Evolutionary conservation across 2,113 vertebrate species (phyloP), one percentile per base, ranked within the genome.

Genomic region (Sinosuthora webbiana): DNA sequence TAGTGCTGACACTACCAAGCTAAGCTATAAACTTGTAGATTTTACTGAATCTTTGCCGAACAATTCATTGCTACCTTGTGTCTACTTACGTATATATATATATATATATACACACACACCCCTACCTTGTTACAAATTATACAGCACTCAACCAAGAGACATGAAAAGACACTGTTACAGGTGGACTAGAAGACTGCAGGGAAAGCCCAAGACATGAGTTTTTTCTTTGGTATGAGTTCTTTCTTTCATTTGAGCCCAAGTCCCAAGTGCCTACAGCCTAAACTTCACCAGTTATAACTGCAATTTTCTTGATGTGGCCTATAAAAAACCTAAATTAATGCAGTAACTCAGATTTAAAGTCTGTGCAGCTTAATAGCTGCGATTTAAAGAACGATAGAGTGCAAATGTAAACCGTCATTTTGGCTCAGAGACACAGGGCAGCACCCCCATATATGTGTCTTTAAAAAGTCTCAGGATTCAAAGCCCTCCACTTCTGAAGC

Each of bases 371-470:
- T 2, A 15, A 8, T 8, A 23, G 1, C 19, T 56, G 1, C 8
- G 5, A 28, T 10, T 70, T 0, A 39, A 33, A 47, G 6, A 44
- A 21, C 16, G 35, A 15, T 15, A 35, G 5, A 15, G 30, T 11
- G 8, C 6, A 50, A 65, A 50, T 1, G 15, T 8, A 59, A 10
- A 35, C 19, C 18, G 13, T 18, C 22, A 27, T 25, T 62, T 60
- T 28, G 4, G 7, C 35, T 55, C 18, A 25, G 15, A 3, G 18
- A 75, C 4, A 24, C 8, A 22, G 31, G 25, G 19, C 8, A 35
- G 10, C 7, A 65, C 3, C 1, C 4, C 10, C 4, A 33, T 3
- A 2, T 2, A 7, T 1, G 3, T 0, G 5, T 14, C 9, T 42
- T 31, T 19, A 19, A 10, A 22, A 45, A 7, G 3, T 0, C 19